A percentile compares a stretch with the other conserved stretches of the same genome.
Evolutionary conservation across 2,797 vertebrate species (phyloP).

Genomic region (Crypturellus tataupa): DNA sequence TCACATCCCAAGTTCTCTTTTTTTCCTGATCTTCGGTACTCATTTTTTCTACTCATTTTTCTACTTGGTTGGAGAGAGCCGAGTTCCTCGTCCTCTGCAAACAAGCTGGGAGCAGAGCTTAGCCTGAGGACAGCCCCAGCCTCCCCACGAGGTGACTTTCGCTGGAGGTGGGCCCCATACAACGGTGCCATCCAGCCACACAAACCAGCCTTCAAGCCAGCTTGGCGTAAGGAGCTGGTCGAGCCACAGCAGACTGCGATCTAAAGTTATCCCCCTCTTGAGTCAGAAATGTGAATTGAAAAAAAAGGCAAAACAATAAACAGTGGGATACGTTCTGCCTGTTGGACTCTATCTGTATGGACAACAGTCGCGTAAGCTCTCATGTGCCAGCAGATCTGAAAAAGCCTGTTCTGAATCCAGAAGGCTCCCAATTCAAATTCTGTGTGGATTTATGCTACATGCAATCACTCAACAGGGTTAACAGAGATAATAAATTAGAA

Average conservation of each 20-base stretch:
- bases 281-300: not conserved
- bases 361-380: not conserved
- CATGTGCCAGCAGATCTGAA: not conserved
- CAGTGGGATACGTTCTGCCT: not conserved
- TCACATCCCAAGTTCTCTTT: rapidly evolving
- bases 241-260: rapidly evolving
- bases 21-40: rapidly evolving
- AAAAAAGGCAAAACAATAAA: not conserved
- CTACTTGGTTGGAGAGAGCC: not conserved
- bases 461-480: not conserved
- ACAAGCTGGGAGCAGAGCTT: not conserved
- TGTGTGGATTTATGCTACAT: not conserved
- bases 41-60: not conserved
- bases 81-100: not conserved
- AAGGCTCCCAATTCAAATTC: not conserved
- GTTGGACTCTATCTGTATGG: not conserved
- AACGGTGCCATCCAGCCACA: too few species aligned
- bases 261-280: not conserved
- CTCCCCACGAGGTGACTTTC: not conserved
- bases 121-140: not conserved
- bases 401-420: not conserved
- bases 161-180: rapidly evolving
- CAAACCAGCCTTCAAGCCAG: not conserved
- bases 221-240: not conserved
- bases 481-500: not conserved